A percentile compares a stretch with the other conserved stretches of the same genome.
These are phyloP conservation scores for Platalea minor DNA, from an alignment of 2,797 vertebrate genomes.

Conservation along the genomic window DNA sequence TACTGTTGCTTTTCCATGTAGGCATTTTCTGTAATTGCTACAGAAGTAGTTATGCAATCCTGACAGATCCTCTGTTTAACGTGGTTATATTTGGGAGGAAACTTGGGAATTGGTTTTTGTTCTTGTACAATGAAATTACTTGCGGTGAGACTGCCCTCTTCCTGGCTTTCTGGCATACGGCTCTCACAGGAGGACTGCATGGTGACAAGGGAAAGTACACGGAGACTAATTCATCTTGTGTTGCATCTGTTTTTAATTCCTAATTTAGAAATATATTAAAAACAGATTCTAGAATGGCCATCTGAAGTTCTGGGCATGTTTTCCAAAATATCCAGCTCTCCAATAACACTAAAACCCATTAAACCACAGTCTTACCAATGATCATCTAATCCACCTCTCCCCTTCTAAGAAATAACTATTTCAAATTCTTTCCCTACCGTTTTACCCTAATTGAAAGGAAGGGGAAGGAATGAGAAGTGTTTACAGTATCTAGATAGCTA, in stretches of 20 bases:
- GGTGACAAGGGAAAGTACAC: background rate
- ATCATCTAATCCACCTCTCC: background rate
- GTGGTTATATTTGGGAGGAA: background rate
- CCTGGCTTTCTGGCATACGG: background rate
- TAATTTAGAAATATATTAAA: background rate
- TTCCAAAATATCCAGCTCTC: constrained; percentile 1
- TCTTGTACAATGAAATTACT: background rate
- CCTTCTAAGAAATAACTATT: background rate
- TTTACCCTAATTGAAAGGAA: background rate
- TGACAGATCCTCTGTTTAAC: background rate
- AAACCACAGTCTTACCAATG: background rate
- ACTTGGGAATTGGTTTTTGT: background rate
- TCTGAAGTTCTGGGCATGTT: background rate
- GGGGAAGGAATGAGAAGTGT: background rate
- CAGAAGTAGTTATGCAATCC: background rate
- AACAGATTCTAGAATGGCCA: background rate
- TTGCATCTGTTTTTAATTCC: background rate
- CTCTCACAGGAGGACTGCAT: background rate
- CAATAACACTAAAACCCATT: background rate
- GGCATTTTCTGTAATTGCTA: background rate
- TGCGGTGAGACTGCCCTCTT: background rate
- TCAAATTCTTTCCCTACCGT: background rate
- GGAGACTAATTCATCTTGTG: background rate
- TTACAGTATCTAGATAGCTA: background rate
- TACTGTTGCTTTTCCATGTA: background rate